These are phyloP conservation scores for Artibeus lituratus DNA, from an alignment of 2,797 vertebrate genomes.

Conservation along the genomic window DNA sequence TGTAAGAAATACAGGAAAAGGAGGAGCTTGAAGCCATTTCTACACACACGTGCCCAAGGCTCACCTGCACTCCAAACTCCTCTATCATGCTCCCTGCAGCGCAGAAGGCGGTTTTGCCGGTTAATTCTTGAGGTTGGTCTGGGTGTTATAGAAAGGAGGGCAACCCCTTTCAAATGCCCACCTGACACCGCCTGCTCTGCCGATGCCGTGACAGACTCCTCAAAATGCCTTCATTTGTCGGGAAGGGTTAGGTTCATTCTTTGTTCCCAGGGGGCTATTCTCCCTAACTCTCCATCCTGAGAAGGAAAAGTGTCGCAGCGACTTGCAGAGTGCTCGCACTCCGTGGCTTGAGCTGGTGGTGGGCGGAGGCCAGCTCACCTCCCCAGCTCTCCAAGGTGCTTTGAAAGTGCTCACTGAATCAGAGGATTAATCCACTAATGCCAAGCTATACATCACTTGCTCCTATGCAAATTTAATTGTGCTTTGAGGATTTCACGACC, in stretches of 20 bases:
- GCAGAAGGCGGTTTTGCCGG: background rate
- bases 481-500: background rate
- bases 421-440: background rate
- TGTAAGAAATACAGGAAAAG: background rate
- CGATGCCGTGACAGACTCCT: background rate
- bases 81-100: background rate
- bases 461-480: background rate
- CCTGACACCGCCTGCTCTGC: rapidly evolving
- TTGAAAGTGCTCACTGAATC: background rate
- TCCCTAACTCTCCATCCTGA: background rate
- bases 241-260: background rate
- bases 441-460: background rate
- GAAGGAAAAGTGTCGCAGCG: background rate
- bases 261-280: background rate
- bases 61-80: background rate
- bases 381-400: background rate
- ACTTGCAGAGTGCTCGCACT: background rate
- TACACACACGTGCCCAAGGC: background rate
- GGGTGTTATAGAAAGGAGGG: background rate
- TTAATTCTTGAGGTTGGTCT: background rate
- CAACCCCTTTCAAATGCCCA: background rate
- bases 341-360: background rate
- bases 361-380: background rate
- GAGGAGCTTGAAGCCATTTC: background rate
- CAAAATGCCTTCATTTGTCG: background rate